These are phyloP conservation scores for Lydus trimaculatus DNA, from an alignment of 2,888 invertebrate genomes.

Conservation along the genomic window DNA sequence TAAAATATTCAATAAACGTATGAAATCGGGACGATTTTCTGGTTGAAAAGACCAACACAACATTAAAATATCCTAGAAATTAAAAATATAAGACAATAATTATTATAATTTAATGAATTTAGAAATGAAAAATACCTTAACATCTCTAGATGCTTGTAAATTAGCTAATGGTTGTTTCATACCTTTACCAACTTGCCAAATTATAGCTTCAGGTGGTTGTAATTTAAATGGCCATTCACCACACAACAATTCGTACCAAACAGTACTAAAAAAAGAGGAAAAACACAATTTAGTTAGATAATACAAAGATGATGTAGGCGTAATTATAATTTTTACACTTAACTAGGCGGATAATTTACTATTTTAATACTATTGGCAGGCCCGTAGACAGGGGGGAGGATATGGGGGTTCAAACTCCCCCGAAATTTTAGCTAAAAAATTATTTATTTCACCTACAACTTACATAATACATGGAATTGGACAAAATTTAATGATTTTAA, in stretches of 20 bases:
- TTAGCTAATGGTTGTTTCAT: constrained; percentile 95
- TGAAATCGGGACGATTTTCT: constrained; percentile 90
- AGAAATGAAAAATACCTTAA: constrained; percentile 76
- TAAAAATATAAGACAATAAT: no score
- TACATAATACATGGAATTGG: no score
- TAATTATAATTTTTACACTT: no score
- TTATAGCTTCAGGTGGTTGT: constrained; percentile 93
- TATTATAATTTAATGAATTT: constrained; percentile 15
- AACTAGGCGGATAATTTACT: no score
- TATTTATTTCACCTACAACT: no score
- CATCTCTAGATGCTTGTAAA: constrained; percentile 93
- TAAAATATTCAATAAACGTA: constrained; percentile 81
- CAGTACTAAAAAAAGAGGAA: constrained; percentile 85
- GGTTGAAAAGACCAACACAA: constrained; percentile 93
- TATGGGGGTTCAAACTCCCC: no score
- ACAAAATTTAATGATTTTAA: no score
- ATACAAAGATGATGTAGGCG: no score
- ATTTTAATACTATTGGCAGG: no score
- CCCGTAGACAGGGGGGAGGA: no score
- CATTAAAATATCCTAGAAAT: constrained; percentile 97
- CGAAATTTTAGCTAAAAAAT: no score
- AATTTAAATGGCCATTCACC: constrained; percentile 97
- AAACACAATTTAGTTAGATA: no score
- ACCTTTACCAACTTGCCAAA: constrained; percentile 98
- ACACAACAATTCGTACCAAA: constrained; percentile 97